phyloP scores from a whole-genome alignment of 2,113 vertebrate genomes.

The Baryphthengus martii region DNA sequence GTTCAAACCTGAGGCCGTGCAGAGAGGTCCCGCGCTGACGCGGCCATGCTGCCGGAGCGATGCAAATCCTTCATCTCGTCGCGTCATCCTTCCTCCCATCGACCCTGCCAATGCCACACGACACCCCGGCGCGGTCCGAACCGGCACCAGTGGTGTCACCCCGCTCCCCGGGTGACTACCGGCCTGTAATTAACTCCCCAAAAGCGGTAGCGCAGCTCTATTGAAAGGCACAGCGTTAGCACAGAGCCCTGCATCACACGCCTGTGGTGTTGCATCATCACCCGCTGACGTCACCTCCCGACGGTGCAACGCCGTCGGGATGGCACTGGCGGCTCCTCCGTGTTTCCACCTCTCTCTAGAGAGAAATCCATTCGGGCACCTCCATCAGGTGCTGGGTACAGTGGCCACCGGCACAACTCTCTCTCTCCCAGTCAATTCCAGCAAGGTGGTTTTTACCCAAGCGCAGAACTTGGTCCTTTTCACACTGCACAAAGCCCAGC shows the following conservation, averaged over 20 bases:
- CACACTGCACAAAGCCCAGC: background rate
- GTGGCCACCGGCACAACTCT: fast-evolving
- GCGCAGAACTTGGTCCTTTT: background rate
- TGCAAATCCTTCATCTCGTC: background rate
- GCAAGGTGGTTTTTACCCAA: background rate
- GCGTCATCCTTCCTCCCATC: too few species aligned
- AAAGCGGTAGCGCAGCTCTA: background rate
- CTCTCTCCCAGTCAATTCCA: background rate
- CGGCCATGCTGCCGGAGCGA: fast-evolving
- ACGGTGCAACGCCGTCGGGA: background rate
- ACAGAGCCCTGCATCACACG: background rate
- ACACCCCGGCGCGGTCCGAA: background rate
- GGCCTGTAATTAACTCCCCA: background rate
- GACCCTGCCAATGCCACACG: background rate
- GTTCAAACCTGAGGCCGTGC: background rate
- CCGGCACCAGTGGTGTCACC: background rate
- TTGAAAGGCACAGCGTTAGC: background rate
- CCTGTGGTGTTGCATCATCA: background rate
- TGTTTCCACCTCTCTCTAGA: background rate
- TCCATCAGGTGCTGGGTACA: background rate
- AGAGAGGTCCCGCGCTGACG: fast-evolving
- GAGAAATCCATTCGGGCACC: fast-evolving
- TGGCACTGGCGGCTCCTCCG: background rate
- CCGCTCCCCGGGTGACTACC: background rate
- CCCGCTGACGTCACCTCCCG: background rate